These are phyloP conservation scores for Gephyroberyx darwinii DNA, from an alignment of 2,797 vertebrate genomes.

Conservation along the genomic window DNA sequence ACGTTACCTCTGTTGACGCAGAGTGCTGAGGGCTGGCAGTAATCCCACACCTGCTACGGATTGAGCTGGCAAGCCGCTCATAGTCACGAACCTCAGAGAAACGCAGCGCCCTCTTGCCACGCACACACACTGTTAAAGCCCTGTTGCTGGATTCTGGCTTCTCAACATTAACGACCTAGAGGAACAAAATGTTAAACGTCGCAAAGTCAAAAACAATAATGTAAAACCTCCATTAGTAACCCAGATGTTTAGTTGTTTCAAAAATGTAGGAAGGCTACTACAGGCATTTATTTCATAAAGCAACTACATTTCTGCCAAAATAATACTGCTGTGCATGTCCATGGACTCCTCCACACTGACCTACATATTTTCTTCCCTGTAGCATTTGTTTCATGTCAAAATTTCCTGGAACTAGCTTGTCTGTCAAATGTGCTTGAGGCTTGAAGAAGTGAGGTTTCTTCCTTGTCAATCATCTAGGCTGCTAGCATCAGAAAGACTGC, in stretches of 20 bases:
- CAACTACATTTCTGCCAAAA: not conserved
- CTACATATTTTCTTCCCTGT: not conserved
- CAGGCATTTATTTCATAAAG: not conserved
- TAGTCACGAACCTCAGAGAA: conserved; percentile 92
- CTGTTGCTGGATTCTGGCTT: conserved; percentile 83
- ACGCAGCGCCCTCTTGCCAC: conserved; percentile 91
- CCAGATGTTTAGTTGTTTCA: not conserved
- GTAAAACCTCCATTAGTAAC: not conserved
- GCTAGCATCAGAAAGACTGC: not conserved
- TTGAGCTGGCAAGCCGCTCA: conserved; percentile 85
- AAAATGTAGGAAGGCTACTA: not conserved
- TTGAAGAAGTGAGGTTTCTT: not conserved
- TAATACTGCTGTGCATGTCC: not conserved
- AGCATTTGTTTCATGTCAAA: not conserved
- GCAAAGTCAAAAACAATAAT: not conserved
- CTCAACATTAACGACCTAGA: conserved; percentile 89
- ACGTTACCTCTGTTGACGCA: conserved; percentile 83
- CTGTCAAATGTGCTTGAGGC: not conserved
- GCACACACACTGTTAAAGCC: conserved; percentile 88
- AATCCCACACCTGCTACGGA: conserved; percentile 84
- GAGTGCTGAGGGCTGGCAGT: conserved; percentile 83
- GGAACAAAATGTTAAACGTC: conserved; percentile 1
- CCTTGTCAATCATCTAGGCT: not conserved
- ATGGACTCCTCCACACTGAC: not conserved
- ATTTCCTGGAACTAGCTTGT: not conserved